Evolutionary conservation across 2,113 vertebrate genomes (phyloP).

Genomic region (Odontophorus gujanensis): DNA sequence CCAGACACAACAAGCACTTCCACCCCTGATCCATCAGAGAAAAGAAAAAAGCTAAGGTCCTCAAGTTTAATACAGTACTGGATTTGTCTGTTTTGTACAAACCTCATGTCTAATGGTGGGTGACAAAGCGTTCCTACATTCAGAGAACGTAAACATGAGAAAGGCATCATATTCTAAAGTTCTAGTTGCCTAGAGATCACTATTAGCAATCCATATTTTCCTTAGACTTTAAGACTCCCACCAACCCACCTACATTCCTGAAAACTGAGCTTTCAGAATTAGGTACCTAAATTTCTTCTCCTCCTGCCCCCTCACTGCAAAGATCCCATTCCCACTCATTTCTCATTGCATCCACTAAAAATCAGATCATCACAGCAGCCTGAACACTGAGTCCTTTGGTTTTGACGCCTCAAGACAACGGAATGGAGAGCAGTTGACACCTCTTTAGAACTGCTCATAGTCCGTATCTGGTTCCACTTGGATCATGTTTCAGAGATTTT

Average conservation of each 20-base stretch:
- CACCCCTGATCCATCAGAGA: background rate
- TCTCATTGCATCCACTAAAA: background rate
- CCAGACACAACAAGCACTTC: accelerated
- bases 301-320: background rate
- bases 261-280: background rate
- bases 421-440: background rate
- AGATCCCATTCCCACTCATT: background rate
- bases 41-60: background rate
- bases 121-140: background rate
- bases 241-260: constrained; percentile 43
- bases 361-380: background rate
- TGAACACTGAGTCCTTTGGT: background rate
- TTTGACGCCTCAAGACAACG: background rate
- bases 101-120: background rate
- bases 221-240: constrained; percentile 43
- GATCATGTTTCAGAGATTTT: background rate
- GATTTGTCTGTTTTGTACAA: background rate
- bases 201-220: constrained; percentile 27
- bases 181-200: constrained; percentile 58
- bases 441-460: background rate
- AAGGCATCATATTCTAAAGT: background rate
- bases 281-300: background rate
- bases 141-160: background rate
- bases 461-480: background rate
- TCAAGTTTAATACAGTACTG: background rate